Conservation (phyloP, 2,888 invertebrate species). For the Pandemis corylana region DNA sequence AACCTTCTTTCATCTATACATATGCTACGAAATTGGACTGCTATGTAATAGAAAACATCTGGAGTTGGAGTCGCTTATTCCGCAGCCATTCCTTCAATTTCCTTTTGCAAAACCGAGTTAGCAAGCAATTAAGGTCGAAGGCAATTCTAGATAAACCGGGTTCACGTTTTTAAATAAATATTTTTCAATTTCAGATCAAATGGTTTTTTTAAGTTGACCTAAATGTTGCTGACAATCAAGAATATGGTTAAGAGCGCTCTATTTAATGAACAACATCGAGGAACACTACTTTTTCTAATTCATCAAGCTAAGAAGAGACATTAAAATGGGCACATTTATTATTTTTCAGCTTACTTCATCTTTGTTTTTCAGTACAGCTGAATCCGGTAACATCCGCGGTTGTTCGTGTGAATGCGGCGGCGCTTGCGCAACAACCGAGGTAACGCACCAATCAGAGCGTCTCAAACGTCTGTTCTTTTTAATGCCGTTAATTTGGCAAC, state of each 20-base stretch:
- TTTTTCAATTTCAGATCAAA: conserved; percentile 15
- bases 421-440: conserved; percentile 43
- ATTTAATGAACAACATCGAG: neutral
- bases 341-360: neutral
- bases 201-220: neutral
- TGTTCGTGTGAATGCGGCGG: conserved; percentile 8
- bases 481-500: conserved; percentile 45
- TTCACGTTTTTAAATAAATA: conserved; percentile 6
- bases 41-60: conserved; percentile 30
- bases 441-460: conserved; percentile 45
- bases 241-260: neutral
- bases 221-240: neutral
- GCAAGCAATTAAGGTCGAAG: conserved; percentile 50
- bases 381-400: conserved; percentile 20
- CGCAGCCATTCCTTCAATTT: conserved; percentile 23
- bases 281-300: neutral
- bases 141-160: conserved; percentile 44
- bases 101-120: conserved; percentile 28
- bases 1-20: too few relatives aligned
- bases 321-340: neutral
- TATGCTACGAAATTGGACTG: neutral
- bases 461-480: conserved; percentile 36
- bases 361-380: conserved; percentile 3
- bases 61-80: conserved; percentile 20
- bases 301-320: neutral